These are phyloP conservation scores for Rutilus rutilus DNA, from an alignment of 2,113 vertebrate genomes.

Conservation along the genomic window DNA sequence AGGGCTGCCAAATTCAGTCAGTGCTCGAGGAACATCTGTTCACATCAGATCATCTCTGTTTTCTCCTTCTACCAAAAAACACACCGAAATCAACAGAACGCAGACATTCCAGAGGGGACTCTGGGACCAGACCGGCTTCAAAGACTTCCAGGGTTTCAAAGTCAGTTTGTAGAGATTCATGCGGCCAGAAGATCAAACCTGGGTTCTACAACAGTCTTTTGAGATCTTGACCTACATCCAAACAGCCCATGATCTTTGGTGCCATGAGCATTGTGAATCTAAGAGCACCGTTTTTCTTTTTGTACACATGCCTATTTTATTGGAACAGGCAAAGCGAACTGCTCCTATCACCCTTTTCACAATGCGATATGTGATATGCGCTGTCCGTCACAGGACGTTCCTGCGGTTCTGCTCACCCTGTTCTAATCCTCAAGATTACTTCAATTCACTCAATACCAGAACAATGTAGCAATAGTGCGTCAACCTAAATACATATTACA, in stretches of 20 bases:
- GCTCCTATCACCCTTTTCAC: constrained; percentile 12
- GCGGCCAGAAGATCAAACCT: neutral
- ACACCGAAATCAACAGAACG: neutral
- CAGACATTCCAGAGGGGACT: neutral
- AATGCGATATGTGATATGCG: neutral
- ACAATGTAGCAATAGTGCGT: constrained; percentile 17
- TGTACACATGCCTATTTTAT: neutral
- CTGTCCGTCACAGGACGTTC: neutral
- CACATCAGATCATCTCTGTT: neutral
- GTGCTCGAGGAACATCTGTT: neutral
- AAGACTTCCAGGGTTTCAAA: neutral
- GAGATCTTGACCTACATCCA: neutral
- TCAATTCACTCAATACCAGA: constrained; percentile 19
- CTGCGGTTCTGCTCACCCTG: neutral
- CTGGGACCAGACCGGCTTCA: neutral
- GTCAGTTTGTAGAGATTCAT: neutral
- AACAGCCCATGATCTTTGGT: neutral
- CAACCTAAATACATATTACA: neutral
- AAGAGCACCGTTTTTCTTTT: neutral
- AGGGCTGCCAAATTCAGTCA: neutral
- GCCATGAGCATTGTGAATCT: neutral
- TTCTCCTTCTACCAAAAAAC: neutral
- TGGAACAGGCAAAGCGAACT: neutral
- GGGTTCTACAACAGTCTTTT: neutral
- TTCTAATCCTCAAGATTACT: constrained; percentile 1